Evolutionary conservation across 1,140 invertebrate genomes (phyloP).

Genomic region (Zaprionus ornatus): DNA sequence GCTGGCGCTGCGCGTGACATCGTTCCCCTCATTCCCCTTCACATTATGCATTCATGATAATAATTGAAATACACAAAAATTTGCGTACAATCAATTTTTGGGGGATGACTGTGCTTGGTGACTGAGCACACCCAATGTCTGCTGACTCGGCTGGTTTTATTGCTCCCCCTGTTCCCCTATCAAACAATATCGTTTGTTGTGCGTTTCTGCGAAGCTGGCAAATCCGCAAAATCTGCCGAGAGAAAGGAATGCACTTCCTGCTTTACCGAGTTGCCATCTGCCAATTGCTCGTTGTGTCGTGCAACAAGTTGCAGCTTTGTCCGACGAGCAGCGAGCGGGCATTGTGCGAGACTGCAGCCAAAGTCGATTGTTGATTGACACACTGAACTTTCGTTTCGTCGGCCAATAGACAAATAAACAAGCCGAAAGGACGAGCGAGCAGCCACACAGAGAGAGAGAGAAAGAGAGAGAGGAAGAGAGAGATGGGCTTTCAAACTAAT

Average conservation of each 20-base stretch:
- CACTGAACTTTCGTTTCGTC: constrained; percentile 42
- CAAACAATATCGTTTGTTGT: constrained; percentile 50
- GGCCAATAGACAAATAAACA: constrained; percentile 42
- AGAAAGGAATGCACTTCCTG: neutral
- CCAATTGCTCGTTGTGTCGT: neutral
- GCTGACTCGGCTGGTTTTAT: constrained; percentile 69
- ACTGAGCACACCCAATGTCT: constrained; percentile 26
- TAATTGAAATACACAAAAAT: constrained; percentile 35
- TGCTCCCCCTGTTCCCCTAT: constrained; percentile 27
- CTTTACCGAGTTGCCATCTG: too few relatives aligned
- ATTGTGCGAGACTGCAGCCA: constrained; percentile 2
- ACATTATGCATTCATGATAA: constrained; percentile 76
- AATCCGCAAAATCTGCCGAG: constrained; percentile 23
- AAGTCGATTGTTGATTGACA: constrained; percentile 49
- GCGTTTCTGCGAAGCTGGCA: constrained; percentile 53
- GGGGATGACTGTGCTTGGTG: constrained; percentile 46
- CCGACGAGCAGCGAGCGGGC: neutral
- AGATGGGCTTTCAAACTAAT: constrained; percentile 60
- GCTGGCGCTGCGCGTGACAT: constrained; percentile 29
- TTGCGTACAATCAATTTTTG: constrained; percentile 42
- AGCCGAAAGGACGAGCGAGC: constrained; percentile 2
- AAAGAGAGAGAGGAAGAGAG: neutral
- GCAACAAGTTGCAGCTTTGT: constrained; percentile 44
- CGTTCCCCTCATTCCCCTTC: constrained; percentile 8
- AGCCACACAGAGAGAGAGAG: neutral